Evolutionary conservation across 2,797 vertebrate species (phyloP).

Genomic region (Schizopygopsis pylzovi): DNA sequence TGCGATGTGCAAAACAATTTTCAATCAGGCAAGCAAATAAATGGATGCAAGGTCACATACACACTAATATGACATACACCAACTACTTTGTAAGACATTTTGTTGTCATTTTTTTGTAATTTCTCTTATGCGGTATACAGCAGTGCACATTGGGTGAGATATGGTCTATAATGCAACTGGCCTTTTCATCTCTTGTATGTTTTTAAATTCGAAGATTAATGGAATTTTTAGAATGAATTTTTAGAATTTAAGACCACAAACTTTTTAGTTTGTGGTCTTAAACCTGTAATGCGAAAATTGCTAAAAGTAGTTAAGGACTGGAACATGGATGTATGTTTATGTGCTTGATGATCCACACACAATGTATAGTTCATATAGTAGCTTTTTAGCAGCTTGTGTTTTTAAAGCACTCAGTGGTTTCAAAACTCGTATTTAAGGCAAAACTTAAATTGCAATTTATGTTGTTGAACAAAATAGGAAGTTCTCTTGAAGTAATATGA

Average conservation of each 20-base stretch:
- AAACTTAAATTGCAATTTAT: not conserved
- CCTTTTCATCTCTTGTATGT: not conserved
- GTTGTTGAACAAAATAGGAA: not conserved
- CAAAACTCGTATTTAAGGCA: not conserved
- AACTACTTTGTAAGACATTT: not conserved
- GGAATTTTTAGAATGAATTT: not conserved
- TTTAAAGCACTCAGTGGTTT: not conserved
- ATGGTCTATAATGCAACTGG: not conserved
- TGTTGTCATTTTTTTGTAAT: no score
- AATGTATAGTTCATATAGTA: not conserved
- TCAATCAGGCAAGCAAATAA: constrained; percentile 22
- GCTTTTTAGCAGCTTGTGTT: not conserved
- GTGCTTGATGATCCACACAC: not conserved
- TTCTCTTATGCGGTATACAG: not conserved
- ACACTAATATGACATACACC: not conserved
- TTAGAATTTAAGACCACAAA: no score
- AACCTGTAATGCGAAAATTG: not conserved
- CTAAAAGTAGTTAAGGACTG: not conserved
- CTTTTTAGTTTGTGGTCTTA: not conserved
- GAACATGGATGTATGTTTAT: no score
- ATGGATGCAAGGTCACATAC: constrained; percentile 13
- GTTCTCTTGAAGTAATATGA: not conserved
- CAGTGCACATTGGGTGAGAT: constrained; percentile 3
- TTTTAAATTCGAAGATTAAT: not conserved
- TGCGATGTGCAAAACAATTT: constrained; percentile 7